Evolutionary conservation across 2,113 vertebrate species (phyloP).

Genomic region (Phrynocephalus versicolor): DNA sequence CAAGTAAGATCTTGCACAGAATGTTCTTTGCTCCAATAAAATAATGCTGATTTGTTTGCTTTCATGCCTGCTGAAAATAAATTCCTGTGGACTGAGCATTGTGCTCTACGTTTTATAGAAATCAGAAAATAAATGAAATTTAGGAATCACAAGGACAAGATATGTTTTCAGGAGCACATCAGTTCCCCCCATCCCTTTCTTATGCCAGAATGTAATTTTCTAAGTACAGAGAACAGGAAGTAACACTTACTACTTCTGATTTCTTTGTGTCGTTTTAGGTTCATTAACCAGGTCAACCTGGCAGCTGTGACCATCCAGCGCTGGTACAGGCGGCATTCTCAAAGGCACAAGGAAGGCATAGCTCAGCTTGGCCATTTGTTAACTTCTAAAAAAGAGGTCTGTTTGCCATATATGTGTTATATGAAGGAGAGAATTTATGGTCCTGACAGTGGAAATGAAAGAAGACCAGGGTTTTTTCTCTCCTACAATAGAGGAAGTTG

Average conservation of each 20-base stretch:
- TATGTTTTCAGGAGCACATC: neutral
- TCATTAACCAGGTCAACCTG: slow-evolving; percentile 88
- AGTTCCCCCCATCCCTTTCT: neutral
- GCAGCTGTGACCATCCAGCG: slow-evolving; percentile 91
- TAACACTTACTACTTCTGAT: accelerated
- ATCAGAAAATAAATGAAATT: neutral
- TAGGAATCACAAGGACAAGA: neutral
- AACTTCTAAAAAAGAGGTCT: slow-evolving; percentile 81
- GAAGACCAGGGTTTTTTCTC: accelerated
- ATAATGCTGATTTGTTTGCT: neutral
- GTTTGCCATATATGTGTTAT: neutral
- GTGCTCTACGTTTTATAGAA: neutral
- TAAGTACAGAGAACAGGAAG: neutral
- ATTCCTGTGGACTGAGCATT: neutral
- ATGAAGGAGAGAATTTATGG: accelerated
- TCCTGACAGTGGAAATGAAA: accelerated
- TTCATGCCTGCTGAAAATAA: neutral
- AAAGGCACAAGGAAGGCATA: slow-evolving; percentile 60
- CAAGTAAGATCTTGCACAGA: neutral
- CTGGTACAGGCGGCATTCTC: slow-evolving; percentile 85
- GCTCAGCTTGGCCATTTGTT: slow-evolving; percentile 72
- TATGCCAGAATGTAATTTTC: neutral
- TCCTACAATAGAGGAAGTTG: neutral
- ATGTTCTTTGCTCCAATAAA: neutral
- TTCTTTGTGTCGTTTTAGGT: slow-evolving; percentile 71